Conservation (phyloP, 2,113 vertebrate species). For the Malaclemys terrapin region DNA sequence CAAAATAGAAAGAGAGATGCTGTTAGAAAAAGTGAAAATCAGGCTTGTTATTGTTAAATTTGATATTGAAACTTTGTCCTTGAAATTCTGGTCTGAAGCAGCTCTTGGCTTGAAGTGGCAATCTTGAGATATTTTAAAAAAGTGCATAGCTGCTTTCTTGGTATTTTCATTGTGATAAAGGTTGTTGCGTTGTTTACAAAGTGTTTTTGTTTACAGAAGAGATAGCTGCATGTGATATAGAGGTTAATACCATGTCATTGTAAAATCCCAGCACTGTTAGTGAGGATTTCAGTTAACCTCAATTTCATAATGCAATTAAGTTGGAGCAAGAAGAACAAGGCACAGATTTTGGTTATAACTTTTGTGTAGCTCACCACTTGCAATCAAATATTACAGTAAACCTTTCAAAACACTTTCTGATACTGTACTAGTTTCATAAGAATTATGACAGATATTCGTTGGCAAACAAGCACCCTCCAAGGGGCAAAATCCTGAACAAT, state of each 20-base stretch:
- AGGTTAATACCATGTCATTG: background rate
- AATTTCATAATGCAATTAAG: background rate
- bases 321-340: background rate
- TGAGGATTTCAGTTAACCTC: background rate
- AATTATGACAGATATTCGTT: accelerated
- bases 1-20: background rate
- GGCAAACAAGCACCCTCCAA: background rate
- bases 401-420: background rate
- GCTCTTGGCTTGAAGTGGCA: background rate
- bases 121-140: background rate
- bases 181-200: background rate
- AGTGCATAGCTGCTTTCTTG: background rate
- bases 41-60: background rate
- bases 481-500: background rate
- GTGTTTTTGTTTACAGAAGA: background rate
- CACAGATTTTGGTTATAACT: background rate
- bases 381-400: background rate
- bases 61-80: background rate
- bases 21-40: background rate
- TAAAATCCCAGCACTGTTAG: background rate
- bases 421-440: accelerated
- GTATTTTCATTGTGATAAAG: background rate
- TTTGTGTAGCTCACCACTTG: background rate
- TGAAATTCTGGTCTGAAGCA: background rate
- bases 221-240: background rate